Conservation (phyloP, 2,797 vertebrate genomes). For the Spheniscus humboldti region DNA sequence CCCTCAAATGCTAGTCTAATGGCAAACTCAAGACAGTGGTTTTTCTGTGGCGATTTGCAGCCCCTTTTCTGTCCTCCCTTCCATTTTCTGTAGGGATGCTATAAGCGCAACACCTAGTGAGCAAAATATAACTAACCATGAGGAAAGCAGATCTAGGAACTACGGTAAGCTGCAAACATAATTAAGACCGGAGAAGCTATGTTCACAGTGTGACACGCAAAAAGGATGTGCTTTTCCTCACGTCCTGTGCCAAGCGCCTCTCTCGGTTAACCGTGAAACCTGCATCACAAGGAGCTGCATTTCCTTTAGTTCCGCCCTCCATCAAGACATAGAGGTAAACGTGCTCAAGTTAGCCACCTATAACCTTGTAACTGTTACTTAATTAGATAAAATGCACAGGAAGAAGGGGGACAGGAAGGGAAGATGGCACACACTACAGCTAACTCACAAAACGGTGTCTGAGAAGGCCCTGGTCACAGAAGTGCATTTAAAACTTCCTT, state of each 20-base stretch:
- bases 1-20: background rate
- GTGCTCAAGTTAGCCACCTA: accelerated
- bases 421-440: background rate
- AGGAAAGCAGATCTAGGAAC: background rate
- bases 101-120: background rate
- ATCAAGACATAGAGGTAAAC: background rate
- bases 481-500: background rate
- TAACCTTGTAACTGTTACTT: background rate
- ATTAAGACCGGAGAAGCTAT: background rate
- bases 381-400: background rate
- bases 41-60: background rate
- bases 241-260: background rate
- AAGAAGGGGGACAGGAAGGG: background rate
- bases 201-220: accelerated
- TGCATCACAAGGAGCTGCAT: background rate
- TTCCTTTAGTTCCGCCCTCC: background rate
- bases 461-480: too few relatives aligned
- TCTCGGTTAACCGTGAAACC: background rate
- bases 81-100: background rate
- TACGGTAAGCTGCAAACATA: background rate
- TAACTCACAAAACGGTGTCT: background rate
- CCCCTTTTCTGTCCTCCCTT: background rate
- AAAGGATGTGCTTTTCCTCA: background rate
- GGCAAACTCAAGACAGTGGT: background rate
- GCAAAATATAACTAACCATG: background rate